Conservation (phyloP, 2,888 invertebrate species). For the Melinaea menophilus region DNA sequence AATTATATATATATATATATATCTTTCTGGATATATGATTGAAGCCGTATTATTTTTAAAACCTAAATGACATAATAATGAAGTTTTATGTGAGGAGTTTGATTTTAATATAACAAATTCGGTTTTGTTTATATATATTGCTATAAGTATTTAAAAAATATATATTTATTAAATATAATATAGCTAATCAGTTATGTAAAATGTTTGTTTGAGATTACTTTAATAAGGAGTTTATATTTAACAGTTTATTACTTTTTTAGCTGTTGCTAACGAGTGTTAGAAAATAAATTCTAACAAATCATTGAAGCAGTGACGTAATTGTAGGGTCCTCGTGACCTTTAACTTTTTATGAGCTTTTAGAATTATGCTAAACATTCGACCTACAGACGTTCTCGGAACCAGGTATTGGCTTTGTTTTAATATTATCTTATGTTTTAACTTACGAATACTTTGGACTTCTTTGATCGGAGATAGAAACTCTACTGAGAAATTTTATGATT, state of each 20-base stretch:
- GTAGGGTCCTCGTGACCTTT: conserved; percentile 40
- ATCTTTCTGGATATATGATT: no score
- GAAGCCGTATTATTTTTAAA: no score
- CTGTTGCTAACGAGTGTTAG: conserved; percentile 8
- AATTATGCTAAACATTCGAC: conserved; percentile 43
- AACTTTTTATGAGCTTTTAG: conserved; percentile 39
- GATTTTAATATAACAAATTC: no score
- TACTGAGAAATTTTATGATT: not conserved
- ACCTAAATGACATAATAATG: no score
- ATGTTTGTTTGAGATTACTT: no score
- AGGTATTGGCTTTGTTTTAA: conserved; percentile 32
- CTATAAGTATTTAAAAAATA: no score
- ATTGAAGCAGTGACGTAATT: conserved; percentile 30
- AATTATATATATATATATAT: no score
- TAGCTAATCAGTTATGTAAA: no score
- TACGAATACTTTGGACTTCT: conserved; percentile 23
- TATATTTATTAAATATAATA: no score
- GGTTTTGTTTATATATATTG: no score
- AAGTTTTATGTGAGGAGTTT: no score
- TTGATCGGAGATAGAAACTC: conserved; percentile 18
- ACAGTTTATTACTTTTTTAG: not conserved
- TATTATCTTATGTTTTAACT: conserved; percentile 17
- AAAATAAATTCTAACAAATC: conserved; percentile 19
- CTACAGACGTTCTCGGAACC: conserved; percentile 47
- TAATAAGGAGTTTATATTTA: no score